phyloP scores from a whole-genome alignment of 2,113 vertebrate genomes.

The Dasyprocta punctata region DNA sequence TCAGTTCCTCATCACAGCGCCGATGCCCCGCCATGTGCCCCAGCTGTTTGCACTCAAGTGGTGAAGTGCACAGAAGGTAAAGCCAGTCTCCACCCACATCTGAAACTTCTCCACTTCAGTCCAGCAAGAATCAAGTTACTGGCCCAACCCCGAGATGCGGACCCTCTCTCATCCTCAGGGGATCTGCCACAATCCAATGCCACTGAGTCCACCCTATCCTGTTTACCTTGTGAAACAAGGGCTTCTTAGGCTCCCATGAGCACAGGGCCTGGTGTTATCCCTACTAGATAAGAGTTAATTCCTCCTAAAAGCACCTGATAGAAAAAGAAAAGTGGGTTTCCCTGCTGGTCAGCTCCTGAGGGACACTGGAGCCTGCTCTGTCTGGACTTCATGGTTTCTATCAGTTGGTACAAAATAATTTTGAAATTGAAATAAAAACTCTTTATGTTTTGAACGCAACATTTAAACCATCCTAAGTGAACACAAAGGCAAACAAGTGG shows the following conservation, averaged over 20 bases:
- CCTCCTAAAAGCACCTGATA: neutral
- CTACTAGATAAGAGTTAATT: neutral
- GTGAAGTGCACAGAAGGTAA: neutral
- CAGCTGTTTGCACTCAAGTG: neutral
- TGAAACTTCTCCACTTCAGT: neutral
- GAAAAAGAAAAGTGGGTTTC: neutral
- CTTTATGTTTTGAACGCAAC: neutral
- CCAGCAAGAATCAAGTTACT: neutral
- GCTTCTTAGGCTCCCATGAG: neutral
- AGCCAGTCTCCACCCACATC: neutral
- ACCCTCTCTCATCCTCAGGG: neutral
- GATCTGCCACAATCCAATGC: neutral
- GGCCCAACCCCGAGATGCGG: neutral
- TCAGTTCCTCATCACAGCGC: neutral
- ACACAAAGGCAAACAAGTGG: neutral
- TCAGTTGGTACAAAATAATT: constrained; percentile 8
- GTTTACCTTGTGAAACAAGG: neutral
- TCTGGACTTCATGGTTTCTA: neutral
- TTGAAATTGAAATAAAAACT: neutral
- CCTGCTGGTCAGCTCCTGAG: neutral
- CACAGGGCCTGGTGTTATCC: too few relatives aligned
- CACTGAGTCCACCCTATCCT: neutral
- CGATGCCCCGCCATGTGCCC: neutral
- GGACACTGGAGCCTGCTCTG: neutral
- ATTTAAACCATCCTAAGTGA: constrained; percentile 26